Percentiles rank a stretch among this genome's conserved stretches.
phyloP scores from a whole-genome alignment of 2,113 vertebrate genomes.

The Andinoacara biseriatus region DNA sequence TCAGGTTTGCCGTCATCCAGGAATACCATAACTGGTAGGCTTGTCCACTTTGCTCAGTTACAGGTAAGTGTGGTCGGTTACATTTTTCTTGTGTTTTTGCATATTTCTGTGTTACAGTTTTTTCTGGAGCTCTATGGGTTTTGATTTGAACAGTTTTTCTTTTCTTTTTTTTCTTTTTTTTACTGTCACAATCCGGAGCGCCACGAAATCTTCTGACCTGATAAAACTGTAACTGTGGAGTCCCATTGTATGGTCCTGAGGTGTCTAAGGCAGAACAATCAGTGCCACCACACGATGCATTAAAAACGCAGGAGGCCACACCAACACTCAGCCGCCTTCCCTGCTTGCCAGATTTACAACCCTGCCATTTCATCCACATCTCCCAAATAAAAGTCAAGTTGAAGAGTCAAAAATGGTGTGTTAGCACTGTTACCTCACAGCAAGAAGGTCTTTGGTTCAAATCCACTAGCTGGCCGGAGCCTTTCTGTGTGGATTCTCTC shows the following conservation, averaged over 20 bases:
- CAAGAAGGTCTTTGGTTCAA: no score
- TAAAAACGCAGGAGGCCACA: background rate
- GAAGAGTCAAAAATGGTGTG: background rate
- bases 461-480: no score
- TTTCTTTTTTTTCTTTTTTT: background rate
- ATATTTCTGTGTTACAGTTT: background rate
- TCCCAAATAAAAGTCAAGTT: no score
- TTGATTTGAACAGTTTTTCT: no score
- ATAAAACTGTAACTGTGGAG: background rate
- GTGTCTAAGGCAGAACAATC: background rate
- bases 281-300: background rate
- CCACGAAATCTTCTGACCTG: background rate
- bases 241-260: background rate
- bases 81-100: background rate
- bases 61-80: background rate
- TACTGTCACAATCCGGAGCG: background rate
- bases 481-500: no score
- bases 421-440: no score
- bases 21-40: no score
- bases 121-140: background rate
- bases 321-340: no score
- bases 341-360: background rate
- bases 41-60: background rate
- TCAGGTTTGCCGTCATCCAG: background rate
- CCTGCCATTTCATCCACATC: background rate